Conservation (phyloP, 2,888 invertebrate genomes). For the Eledone cirrhosa region DNA sequence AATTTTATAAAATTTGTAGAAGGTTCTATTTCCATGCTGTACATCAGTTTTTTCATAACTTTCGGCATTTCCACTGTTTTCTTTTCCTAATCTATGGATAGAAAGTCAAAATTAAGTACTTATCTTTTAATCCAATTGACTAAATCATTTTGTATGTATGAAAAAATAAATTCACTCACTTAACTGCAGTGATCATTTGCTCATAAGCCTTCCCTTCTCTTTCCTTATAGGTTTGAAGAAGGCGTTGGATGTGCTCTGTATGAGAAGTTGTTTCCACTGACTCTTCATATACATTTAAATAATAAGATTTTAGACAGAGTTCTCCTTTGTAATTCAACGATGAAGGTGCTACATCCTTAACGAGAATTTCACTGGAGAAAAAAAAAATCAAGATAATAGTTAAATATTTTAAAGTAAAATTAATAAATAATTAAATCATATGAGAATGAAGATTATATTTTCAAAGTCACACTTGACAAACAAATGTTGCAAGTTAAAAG, state of each 20-base stretch:
- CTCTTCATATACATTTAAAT: slow-evolving; percentile 55
- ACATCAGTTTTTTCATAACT: slow-evolving; percentile 83
- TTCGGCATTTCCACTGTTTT: slow-evolving; percentile 68
- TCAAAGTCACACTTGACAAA: no score
- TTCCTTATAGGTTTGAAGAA: not conserved
- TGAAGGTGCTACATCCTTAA: no score
- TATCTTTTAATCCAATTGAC: no score
- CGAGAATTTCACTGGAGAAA: no score
- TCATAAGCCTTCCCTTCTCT: not conserved
- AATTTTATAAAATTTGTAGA: slow-evolving; percentile 80
- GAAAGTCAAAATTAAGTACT: no score
- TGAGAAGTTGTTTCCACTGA: slow-evolving; percentile 26
- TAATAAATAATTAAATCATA: no score
- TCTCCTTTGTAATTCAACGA: no score
- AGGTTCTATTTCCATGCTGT: slow-evolving; percentile 83
- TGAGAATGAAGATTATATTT: no score
- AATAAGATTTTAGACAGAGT: slow-evolving; percentile 37
- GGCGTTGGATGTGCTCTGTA: not conserved
- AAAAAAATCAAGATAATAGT: no score
- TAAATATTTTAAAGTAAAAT: no score
- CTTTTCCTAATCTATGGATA: not conserved
- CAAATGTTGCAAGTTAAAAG: no score
- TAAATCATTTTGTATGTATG: no score
- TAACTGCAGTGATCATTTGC: not conserved
- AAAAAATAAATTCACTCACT: not conserved